Percentiles rank a stretch among this genome's conserved stretches.
Evolutionary conservation across 2,888 invertebrate species (phyloP).

Genomic region (Mesodorylaimus sp.): DNA sequence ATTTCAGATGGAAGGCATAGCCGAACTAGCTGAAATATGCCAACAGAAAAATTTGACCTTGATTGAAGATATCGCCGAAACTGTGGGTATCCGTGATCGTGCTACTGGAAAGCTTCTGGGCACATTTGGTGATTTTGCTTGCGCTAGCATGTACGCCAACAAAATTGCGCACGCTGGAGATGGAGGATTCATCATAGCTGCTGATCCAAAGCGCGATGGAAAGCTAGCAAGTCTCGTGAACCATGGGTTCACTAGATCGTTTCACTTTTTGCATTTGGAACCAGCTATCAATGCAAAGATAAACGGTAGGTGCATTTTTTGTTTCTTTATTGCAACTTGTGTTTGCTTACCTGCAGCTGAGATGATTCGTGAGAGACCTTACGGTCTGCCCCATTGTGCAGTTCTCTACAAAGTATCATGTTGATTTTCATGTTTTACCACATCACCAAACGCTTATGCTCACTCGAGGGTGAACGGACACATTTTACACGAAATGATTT

Average conservation of each 20-base stretch:
- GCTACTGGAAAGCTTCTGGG: slow-evolving; percentile 1
- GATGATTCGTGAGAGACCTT: too few species aligned
- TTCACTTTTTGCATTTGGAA: not conserved
- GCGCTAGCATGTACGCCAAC: slow-evolving; percentile 10
- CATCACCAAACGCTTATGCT: too few species aligned
- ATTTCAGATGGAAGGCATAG: too few species aligned
- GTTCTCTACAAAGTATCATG: too few species aligned
- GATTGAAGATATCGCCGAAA: slow-evolving; percentile 11
- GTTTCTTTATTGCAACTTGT: too few species aligned
- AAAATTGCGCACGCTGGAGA: slow-evolving; percentile 10
- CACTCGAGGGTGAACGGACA: too few species aligned
- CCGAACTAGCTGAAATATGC: slow-evolving; percentile 4
- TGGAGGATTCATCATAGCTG: slow-evolving; percentile 9
- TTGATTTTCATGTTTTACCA: too few species aligned
- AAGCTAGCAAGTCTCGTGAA: slow-evolving; percentile 4
- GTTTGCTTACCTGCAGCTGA: too few species aligned
- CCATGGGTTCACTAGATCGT: not conserved
- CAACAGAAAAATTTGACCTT: not conserved
- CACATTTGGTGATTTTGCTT: slow-evolving; percentile 10
- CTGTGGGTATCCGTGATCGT: slow-evolving; percentile 1
- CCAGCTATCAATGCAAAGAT: not conserved
- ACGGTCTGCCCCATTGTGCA: too few species aligned
- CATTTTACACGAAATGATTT: too few species aligned
- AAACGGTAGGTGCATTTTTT: too few species aligned
- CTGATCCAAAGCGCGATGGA: slow-evolving; percentile 4